Evolutionary conservation across 2,113 vertebrate species (phyloP).

Genomic region (Furnarius figulus): DNA sequence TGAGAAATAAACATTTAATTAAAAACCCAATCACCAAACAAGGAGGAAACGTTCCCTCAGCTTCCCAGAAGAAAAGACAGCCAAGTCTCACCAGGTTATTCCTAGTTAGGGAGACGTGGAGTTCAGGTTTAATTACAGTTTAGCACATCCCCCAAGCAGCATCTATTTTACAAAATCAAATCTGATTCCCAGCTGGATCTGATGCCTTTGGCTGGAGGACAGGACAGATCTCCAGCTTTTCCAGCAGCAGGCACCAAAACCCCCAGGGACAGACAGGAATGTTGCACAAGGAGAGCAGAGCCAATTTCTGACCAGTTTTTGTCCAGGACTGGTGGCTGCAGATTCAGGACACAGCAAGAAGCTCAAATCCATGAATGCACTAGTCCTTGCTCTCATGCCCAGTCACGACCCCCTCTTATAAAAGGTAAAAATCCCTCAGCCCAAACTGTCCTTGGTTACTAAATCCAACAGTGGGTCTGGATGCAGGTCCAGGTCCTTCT

Average conservation of each 20-base stretch:
- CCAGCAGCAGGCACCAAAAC: background rate
- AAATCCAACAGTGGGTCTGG: background rate
- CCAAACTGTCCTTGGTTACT: background rate
- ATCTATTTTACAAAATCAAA: background rate
- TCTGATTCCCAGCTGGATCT: background rate
- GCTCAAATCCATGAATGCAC: background rate
- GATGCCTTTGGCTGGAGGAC: background rate
- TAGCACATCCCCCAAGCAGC: background rate
- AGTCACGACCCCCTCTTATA: fast-evolving
- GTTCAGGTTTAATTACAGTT: background rate
- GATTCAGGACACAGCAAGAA: background rate
- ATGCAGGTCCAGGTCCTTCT: background rate
- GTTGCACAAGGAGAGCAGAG: background rate
- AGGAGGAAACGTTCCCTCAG: background rate
- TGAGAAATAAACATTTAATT: slow-evolving; percentile 8
- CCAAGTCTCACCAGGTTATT: background rate
- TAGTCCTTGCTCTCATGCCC: fast-evolving
- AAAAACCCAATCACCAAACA: background rate
- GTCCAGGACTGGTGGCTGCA: fast-evolving
- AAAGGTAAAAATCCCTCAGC: background rate
- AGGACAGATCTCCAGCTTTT: background rate
- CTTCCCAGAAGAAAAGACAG: background rate
- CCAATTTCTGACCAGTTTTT: fast-evolving
- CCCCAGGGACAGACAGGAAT: background rate
- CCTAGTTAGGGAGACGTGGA: background rate